Base-by-base conservation (phyloP, 2,888 invertebrate genomes). In the Trissoscelio sp. region DNA sequence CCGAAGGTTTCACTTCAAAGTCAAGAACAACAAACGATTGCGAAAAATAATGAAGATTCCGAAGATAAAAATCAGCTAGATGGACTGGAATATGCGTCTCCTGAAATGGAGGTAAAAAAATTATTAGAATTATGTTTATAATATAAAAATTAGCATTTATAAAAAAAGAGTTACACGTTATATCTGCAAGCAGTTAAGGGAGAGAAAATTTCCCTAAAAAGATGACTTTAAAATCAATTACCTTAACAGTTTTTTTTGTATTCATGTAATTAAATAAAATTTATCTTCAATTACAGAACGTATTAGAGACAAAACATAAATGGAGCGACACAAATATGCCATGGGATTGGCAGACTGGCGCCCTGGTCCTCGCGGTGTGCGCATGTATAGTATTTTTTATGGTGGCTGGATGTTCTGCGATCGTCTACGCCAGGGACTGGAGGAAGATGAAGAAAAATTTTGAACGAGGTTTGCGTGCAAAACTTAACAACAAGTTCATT, bases 391-490 rank as follows among this genome's bases (percentile, higher is more conserved):
- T 96, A 89, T 96, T 96, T 93, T 96, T 96, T 92, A 92, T 95
- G 86, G 95, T 95, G 84, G 95, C 96, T 89, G 94, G 95, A 85
- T 93, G 94, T 87, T 94, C 96, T 90, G 95, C 96, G 85, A 92
- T 96, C 86, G 94, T 96, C 88, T 96, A 96, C 89, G 95, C 95
- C 86, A 94, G 94, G 88, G 96, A 96, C 91, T 96, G 96, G 96
- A 94, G 94, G 90, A 93, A 94, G 88, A 94, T 96, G 89, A 96
- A 96, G 92, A 94, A 94, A 88, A 95, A 95, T 88, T 94, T 96
- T 86, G 95, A 95, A 90, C 95, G 95, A 92, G 96, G 96, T 96
- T n/a, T n/a, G n/a, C n/a, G n/a, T n/a, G n/a, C n/a, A n/a, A n/a
- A n/a, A n/a, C n/a, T n/a, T n/a, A n/a, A n/a, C n/a, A n/a, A n/a